A percentile compares a stretch with the other conserved stretches of the same genome.
phyloP scores from a whole-genome alignment of 2,113 vertebrate species.

The Mormyrus iriodes region DNA sequence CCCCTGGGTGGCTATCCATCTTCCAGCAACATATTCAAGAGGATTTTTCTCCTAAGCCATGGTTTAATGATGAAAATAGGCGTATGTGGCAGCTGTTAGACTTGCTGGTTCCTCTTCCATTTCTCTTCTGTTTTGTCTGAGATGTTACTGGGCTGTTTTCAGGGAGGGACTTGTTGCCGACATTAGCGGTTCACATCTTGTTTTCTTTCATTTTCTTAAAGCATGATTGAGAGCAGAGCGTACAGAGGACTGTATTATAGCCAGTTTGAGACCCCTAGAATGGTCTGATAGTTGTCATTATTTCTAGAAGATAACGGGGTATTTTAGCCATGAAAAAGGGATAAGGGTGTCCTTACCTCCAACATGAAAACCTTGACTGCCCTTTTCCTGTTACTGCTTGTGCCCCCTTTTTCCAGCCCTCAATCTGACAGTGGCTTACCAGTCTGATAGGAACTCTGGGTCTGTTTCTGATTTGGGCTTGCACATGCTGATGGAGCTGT shows the following conservation, averaged over 20 bases:
- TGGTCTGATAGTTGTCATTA: neutral
- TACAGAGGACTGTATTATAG: neutral
- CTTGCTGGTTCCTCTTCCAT: neutral
- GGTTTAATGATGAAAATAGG: neutral
- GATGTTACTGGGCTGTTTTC: neutral
- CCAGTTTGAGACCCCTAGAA: neutral
- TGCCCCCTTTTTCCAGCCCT: neutral
- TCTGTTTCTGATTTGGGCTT: slow-evolving; percentile 16
- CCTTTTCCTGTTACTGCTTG: neutral
- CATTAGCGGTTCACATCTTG: neutral
- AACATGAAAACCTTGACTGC: neutral
- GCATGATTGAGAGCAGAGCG: neutral
- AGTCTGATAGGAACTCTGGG: neutral
- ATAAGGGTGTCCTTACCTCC: neutral
- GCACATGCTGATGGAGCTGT: neutral
- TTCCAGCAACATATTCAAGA: neutral
- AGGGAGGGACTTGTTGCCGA: neutral
- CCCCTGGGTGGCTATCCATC: neutral
- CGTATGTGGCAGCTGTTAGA: neutral
- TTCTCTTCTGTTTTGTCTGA: neutral
- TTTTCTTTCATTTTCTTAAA: neutral
- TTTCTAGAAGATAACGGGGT: neutral
- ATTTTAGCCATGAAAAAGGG: neutral
- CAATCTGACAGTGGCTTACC: neutral
- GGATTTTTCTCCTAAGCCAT: neutral